Evolutionary conservation across 1,140 invertebrate species (phyloP).

Genomic region (Penaeus japonicus): DNA sequence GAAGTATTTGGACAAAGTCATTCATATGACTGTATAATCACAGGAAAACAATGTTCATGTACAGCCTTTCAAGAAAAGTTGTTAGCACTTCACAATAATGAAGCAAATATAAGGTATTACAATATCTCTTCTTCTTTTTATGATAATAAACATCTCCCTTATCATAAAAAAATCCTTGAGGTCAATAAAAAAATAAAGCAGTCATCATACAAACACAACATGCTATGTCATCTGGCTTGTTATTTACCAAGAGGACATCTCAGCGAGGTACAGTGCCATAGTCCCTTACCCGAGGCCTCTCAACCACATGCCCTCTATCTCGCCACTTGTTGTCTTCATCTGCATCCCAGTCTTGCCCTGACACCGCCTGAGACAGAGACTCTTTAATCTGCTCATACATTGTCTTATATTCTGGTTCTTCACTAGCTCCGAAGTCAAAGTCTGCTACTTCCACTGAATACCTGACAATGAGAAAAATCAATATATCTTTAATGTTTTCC

Average conservation of each 20-base stretch:
- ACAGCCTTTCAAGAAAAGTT: too few species aligned
- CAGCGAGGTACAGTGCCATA: slow-evolving; percentile 38
- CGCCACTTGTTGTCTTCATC: slow-evolving; percentile 40
- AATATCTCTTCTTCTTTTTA: too few species aligned
- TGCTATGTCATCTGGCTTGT: not conserved
- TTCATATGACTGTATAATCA: too few species aligned
- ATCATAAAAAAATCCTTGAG: too few species aligned
- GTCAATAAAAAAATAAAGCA: too few species aligned
- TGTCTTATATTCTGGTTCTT: slow-evolving; percentile 50
- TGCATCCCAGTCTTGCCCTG: slow-evolving; percentile 14
- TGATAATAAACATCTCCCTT: too few species aligned
- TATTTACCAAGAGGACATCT: not conserved
- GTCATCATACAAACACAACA: too few species aligned
- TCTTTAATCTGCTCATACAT: slow-evolving; percentile 49
- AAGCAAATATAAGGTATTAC: too few species aligned
- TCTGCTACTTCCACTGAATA: slow-evolving; percentile 53
- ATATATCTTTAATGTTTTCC: not conserved
- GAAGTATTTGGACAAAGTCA: too few species aligned
- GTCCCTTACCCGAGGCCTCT: slow-evolving; percentile 41
- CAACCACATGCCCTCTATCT: slow-evolving; percentile 27
- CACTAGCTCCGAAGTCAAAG: slow-evolving; percentile 53
- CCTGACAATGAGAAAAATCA: not conserved
- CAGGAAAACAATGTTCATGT: too few species aligned
- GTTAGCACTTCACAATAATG: too few species aligned
- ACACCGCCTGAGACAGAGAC: slow-evolving; percentile 25